These are phyloP conservation scores for Druceiella hillmani DNA, from an alignment of 2,888 invertebrate genomes.

Conservation along the genomic window DNA sequence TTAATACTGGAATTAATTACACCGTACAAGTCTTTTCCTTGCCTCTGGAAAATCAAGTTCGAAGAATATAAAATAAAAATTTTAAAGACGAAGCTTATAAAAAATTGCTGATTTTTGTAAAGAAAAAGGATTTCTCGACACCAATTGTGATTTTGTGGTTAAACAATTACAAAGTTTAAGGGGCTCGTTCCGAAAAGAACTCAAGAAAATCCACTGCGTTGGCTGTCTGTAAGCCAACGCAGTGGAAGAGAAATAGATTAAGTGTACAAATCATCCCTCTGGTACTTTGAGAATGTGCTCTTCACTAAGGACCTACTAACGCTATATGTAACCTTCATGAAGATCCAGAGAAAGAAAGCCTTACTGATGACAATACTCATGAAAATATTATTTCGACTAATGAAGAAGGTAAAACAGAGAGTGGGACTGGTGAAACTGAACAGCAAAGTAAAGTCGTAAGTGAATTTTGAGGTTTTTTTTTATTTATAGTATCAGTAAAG, in stretches of 20 bases:
- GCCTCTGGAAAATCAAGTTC: too few species aligned
- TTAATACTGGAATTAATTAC: neutral
- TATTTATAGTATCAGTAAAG: neutral
- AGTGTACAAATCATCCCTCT: neutral
- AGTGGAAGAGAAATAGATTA: conserved; percentile 1
- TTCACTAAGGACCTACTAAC: neutral
- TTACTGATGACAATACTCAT: neutral
- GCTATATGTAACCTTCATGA: neutral
- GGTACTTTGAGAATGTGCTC: neutral
- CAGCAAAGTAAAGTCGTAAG: conserved; percentile 1
- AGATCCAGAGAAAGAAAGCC: too few species aligned
- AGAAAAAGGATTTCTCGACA: neutral
- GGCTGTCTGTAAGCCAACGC: too few species aligned
- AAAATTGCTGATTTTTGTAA: neutral
- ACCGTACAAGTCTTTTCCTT: too few species aligned
- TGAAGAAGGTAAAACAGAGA: neutral
- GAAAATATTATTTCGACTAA: neutral
- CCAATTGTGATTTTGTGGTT: conserved; percentile 1
- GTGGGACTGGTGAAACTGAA: conserved; percentile 1
- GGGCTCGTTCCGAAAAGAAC: conserved; percentile 1
- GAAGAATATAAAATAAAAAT: too few species aligned
- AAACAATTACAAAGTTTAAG: too few species aligned
- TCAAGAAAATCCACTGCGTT: neutral
- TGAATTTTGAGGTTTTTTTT: neutral
- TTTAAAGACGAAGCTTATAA: neutral